Evolutionary conservation across 92 coral and sea anemone genomes (phyloP).

Genomic region (Blastomussa wellsi): DNA sequence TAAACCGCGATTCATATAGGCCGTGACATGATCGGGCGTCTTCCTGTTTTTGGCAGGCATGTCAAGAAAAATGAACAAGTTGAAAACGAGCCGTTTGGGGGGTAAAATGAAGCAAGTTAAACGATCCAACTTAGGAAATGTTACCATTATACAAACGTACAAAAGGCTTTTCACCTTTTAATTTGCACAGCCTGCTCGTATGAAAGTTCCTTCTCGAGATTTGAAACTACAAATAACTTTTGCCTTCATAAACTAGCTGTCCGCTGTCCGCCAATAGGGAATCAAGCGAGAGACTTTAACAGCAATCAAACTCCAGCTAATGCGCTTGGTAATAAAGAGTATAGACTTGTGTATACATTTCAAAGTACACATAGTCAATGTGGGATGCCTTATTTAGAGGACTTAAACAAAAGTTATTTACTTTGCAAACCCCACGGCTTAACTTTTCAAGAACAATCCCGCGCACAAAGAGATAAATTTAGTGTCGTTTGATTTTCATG

Average conservation of each 20-base stretch:
- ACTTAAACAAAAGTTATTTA: conserved; percentile 62
- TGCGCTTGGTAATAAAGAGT: conserved; percentile 49
- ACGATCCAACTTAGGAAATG: conserved; percentile 30
- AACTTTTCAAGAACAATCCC: conserved; percentile 18
- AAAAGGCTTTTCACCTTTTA: background rate
- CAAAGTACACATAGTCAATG: conserved; percentile 63
- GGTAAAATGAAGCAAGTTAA: conserved; percentile 49
- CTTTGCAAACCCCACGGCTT: conserved; percentile 41
- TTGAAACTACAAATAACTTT: conserved; percentile 6
- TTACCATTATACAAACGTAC: conserved; percentile 8
- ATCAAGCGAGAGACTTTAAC: conserved; percentile 39
- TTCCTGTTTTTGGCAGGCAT: conserved; percentile 45
- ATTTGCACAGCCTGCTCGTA: conserved; percentile 20
- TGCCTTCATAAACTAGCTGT: conserved; percentile 24
- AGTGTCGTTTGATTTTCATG: conserved; percentile 63
- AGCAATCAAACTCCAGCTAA: conserved; percentile 42
- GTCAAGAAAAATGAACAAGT: conserved; percentile 49
- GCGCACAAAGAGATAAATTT: conserved; percentile 8
- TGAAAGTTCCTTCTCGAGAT: background rate
- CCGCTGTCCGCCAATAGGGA: conserved; percentile 28
- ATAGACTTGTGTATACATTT: conserved; percentile 60
- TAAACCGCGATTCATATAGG: background rate
- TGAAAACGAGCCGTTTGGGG: conserved; percentile 34
- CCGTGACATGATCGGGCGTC: conserved; percentile 3
- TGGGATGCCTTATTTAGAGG: conserved; percentile 38